A percentile compares a stretch with the other conserved stretches of the same genome.
Evolutionary conservation across 1,140 invertebrate species (phyloP).

Genomic region (Heliconius hewitsoni): DNA sequence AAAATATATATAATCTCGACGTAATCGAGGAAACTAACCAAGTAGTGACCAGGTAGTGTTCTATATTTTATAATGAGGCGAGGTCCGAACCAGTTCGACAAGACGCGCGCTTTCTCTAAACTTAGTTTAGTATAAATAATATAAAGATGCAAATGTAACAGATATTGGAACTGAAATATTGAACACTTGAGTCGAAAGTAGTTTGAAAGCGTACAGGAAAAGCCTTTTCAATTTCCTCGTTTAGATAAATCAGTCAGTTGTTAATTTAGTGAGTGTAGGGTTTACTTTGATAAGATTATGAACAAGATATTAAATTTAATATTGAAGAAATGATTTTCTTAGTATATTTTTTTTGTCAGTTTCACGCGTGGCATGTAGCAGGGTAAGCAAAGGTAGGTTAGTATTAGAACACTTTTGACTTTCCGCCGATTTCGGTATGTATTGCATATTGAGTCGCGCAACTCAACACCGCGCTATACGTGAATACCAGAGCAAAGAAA

Average conservation of each 20-base stretch:
- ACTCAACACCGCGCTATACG: no score
- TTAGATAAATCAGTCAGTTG: not conserved
- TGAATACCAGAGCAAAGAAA: no score
- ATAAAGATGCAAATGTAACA: not conserved
- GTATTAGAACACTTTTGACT: no score
- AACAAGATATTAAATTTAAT: no score
- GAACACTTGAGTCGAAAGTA: not conserved
- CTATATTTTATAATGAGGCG: constrained; percentile 12
- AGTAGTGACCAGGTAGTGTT: constrained; percentile 12
- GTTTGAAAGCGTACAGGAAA: not conserved
- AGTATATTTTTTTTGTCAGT: no score
- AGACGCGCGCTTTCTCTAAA: constrained; percentile 26
- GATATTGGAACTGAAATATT: constrained; percentile 1
- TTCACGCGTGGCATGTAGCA: no score
- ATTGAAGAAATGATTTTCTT: no score
- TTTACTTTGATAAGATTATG: no score
- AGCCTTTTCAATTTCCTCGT: not conserved
- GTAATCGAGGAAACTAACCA: constrained; percentile 19
- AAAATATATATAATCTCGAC: constrained; percentile 19
- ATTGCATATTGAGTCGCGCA: no score
- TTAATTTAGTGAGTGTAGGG: no score
- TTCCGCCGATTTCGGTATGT: no score
- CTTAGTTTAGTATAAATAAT: constrained; percentile 5
- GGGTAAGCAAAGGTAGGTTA: no score
- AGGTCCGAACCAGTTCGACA: constrained; percentile 11